phyloP scores from a whole-genome alignment of 2,888 invertebrate genomes.

The Drosophila stalkeri region DNA sequence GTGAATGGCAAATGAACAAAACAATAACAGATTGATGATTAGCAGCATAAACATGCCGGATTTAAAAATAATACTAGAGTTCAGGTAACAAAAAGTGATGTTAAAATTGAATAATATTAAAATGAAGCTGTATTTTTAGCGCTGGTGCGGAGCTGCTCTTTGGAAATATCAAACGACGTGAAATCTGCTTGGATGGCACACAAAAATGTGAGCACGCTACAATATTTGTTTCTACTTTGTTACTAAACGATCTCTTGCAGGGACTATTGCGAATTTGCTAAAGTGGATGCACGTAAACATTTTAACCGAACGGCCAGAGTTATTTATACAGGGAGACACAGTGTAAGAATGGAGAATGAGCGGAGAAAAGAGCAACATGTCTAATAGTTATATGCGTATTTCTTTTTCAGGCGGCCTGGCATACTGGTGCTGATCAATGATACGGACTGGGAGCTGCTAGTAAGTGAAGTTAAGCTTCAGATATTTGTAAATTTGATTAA shows the following conservation, averaged over 20 bases:
- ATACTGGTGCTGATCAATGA: constrained; percentile 98
- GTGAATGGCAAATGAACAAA: constrained; percentile 40
- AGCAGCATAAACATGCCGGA: constrained; percentile 33
- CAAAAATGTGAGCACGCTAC: constrained; percentile 83
- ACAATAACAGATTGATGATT: constrained; percentile 16
- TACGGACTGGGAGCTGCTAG: constrained; percentile 96
- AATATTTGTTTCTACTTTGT: constrained; percentile 66
- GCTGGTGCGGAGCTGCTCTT: constrained; percentile 97
- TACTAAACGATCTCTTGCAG: constrained; percentile 56
- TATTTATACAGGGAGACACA: constrained; percentile 86
- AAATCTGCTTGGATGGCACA: constrained; percentile 88
- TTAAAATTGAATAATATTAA: too few species aligned
- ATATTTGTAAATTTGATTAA: constrained; percentile 64
- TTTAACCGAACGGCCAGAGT: constrained; percentile 92
- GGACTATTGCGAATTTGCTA: constrained; percentile 91
- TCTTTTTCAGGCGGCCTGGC: constrained; percentile 89
- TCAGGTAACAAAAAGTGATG: constrained; percentile 64
- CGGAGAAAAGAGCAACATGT: neutral
- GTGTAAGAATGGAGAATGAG: constrained; percentile 76
- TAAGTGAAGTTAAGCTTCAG: constrained; percentile 74
- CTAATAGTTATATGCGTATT: neutral
- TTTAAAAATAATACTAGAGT: constrained; percentile 79
- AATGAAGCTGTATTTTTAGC: constrained; percentile 84
- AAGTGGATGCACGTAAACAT: constrained; percentile 94
- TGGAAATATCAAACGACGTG: constrained; percentile 91